Conservation (phyloP, 2,888 invertebrate genomes). For the Drosophila helvetica region DNA sequence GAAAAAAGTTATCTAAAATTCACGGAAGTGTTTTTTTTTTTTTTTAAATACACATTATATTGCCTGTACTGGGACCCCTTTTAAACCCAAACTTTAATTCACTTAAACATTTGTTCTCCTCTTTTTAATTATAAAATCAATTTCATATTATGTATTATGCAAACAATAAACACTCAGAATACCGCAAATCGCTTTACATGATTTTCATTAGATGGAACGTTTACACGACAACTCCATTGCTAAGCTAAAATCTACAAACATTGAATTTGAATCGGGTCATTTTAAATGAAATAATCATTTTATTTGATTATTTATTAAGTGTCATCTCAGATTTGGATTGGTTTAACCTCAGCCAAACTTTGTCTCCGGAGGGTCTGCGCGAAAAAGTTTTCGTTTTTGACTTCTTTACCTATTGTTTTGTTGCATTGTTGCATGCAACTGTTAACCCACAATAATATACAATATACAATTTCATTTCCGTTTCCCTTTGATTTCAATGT, state of each 20-base stretch:
- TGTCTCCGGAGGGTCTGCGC: conserved; percentile 86
- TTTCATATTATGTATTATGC: no score
- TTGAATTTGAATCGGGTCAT: conserved; percentile 63
- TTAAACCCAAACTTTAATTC: no score
- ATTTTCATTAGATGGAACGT: no score
- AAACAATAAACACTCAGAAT: no score
- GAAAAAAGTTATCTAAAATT: no score
- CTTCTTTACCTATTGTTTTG: conserved; percentile 98
- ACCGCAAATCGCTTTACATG: no score
- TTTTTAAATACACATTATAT: no score
- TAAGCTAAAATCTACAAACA: conserved; percentile 51
- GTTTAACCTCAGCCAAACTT: conserved; percentile 89
- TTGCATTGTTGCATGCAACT: conserved; percentile 1
- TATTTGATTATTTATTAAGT: neutral
- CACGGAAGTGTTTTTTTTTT: no score
- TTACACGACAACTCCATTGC: conserved; percentile 65
- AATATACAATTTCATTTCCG: conserved; percentile 42
- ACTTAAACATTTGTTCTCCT: no score
- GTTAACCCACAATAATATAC: conserved; percentile 12
- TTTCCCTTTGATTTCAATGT: conserved; percentile 52
- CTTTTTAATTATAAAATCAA: no score
- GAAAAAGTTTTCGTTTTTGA: conserved; percentile 93
- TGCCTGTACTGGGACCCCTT: no score
- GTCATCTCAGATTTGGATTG: conserved; percentile 85
- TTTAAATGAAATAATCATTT: neutral